These are phyloP conservation scores for Gadopsis marmoratus DNA, from an alignment of 2,797 vertebrate genomes.

Conservation along the genomic window DNA sequence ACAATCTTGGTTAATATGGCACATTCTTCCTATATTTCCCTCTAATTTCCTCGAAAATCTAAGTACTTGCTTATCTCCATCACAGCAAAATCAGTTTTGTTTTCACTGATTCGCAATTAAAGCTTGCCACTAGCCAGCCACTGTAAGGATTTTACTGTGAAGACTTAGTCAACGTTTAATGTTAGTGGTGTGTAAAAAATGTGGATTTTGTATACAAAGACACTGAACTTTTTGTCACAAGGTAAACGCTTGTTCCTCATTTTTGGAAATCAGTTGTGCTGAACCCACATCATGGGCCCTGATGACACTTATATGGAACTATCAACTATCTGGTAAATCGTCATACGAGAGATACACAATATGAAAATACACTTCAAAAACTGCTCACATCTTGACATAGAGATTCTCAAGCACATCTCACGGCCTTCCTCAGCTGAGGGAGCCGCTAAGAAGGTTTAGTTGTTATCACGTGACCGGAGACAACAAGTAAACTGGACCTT, in stretches of 20 bases:
- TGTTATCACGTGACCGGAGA: background rate
- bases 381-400: background rate
- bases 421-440: background rate
- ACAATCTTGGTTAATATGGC: conserved; percentile 17
- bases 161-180: background rate
- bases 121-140: background rate
- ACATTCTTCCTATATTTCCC: background rate
- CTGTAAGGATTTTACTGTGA: background rate
- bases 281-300: background rate
- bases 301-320: background rate
- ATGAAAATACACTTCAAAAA: background rate
- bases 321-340: background rate
- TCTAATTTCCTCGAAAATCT: conserved; percentile 2
- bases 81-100: conserved; percentile 2
- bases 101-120: background rate
- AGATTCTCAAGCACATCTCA: background rate
- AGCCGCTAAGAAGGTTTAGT: too few relatives aligned
- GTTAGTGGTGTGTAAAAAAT: background rate
- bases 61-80: conserved; percentile 13
- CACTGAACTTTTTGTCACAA: background rate
- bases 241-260: background rate
- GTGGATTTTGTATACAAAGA: background rate
- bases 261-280: background rate
- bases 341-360: background rate
- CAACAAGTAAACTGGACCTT: background rate